These are phyloP conservation scores for Penaeus vannamei DNA, from an alignment of 1,140 invertebrate species.

Conservation along the genomic window DNA sequence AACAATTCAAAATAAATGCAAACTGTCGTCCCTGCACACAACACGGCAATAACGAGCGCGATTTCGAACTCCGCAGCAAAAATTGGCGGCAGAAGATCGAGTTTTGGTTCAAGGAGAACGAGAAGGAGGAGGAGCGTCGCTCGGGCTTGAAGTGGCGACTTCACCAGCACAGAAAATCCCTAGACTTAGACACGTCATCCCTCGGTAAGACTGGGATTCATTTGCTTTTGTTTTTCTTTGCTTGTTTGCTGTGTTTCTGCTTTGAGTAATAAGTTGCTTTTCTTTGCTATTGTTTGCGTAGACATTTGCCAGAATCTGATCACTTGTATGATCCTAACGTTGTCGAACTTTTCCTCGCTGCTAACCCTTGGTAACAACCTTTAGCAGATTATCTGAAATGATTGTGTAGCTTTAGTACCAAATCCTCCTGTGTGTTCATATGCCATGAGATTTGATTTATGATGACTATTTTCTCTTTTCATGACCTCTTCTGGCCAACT, in stretches of 20 bases:
- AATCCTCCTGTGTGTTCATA: too few species aligned
- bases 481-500: conserved; percentile 55
- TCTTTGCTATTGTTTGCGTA: neutral
- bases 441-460: too few species aligned
- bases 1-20: too few species aligned
- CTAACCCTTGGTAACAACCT: too few species aligned
- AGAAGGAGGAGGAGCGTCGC: conserved; percentile 82
- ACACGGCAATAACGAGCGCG: neutral
- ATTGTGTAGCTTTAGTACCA: too few species aligned
- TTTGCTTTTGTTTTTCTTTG: neutral
- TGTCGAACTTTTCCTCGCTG: too few species aligned
- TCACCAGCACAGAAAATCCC: conserved; percentile 66
- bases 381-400: too few species aligned
- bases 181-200: conserved; percentile 60
- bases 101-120: conserved; percentile 90
- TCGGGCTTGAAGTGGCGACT: conserved; percentile 67
- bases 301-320: too few species aligned
- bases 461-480: conserved; percentile 28
- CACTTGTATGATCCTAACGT: too few species aligned
- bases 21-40: too few species aligned
- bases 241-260: neutral
- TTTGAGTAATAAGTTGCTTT: neutral
- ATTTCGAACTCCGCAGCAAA: conserved; percentile 71
- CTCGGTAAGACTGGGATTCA: conserved; percentile 50
- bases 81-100: conserved; percentile 91